Percentiles rank a stretch among this genome's conserved stretches.
phyloP scores from a whole-genome alignment of 2,113 vertebrate species.

The Synchiropus splendidus region DNA sequence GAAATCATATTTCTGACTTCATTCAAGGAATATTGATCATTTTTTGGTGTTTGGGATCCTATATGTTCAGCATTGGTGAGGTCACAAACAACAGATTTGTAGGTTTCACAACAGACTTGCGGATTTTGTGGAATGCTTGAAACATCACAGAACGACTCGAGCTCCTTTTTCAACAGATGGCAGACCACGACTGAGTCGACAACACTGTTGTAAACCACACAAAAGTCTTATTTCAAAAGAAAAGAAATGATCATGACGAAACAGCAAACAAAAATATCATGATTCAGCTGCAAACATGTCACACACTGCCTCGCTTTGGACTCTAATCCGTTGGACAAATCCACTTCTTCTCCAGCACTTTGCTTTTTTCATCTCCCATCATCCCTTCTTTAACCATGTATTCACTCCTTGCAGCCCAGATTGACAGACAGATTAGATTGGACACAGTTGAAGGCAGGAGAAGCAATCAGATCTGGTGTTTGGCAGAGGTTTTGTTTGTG shows the following conservation, averaged over 20 bases:
- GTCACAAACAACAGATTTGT: too few relatives aligned
- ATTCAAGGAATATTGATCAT: too few relatives aligned
- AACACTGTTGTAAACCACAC: too few relatives aligned
- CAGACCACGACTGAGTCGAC: too few relatives aligned
- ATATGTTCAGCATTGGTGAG: too few relatives aligned
- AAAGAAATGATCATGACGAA: too few relatives aligned
- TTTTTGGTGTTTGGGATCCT: too few relatives aligned
- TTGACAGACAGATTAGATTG: constrained; percentile 74
- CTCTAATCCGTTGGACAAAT: constrained; percentile 33
- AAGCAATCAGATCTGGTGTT: constrained; percentile 68
- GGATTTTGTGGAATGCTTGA: too few relatives aligned
- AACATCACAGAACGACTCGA: too few relatives aligned
- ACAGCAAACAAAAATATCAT: neutral
- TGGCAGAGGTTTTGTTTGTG: constrained; percentile 68
- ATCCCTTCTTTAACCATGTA: constrained; percentile 44
- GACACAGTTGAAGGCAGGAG: constrained; percentile 67
- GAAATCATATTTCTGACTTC: too few relatives aligned
- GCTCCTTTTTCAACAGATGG: too few relatives aligned
- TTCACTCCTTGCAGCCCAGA: constrained; percentile 49
- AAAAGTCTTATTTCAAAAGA: neutral
- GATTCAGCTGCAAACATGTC: constrained; percentile 11
- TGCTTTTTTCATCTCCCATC: constrained; percentile 40
- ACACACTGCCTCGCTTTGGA: constrained; percentile 16
- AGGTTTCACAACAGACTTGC: too few relatives aligned
- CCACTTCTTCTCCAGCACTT: constrained; percentile 24